These are phyloP conservation scores for Furcula furcula DNA, from an alignment of 2,888 invertebrate genomes.

Conservation along the genomic window DNA sequence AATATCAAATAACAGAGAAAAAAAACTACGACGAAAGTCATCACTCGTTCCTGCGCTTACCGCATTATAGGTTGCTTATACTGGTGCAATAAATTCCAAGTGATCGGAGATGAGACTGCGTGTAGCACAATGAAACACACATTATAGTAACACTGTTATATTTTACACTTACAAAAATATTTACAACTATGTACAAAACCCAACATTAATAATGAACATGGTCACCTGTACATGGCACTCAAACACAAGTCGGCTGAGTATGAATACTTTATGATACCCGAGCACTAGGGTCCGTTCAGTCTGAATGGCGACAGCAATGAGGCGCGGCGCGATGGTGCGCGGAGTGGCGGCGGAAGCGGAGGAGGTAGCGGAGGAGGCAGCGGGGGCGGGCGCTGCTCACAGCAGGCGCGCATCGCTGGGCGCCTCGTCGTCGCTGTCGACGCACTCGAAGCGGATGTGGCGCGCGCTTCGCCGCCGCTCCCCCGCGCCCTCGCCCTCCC, in stretches of 20 bases:
- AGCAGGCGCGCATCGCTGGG: constrained; percentile 59
- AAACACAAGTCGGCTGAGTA: too few species aligned
- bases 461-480: constrained; percentile 36
- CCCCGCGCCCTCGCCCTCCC: constrained; percentile 14
- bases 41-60: neutral
- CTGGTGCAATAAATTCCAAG: neutral
- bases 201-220: constrained; percentile 4
- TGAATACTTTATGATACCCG: too few species aligned
- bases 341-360: constrained; percentile 2
- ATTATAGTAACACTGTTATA: constrained; percentile 37
- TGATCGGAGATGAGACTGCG: neutral
- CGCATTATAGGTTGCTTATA: neutral
- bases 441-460: constrained; percentile 71
- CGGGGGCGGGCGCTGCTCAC: constrained; percentile 25
- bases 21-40: too few species aligned
- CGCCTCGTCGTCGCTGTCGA: constrained; percentile 69
- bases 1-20: too few species aligned
- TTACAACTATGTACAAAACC: constrained; percentile 34
- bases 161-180: constrained; percentile 45
- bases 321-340: neutral
- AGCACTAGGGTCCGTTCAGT: too few species aligned
- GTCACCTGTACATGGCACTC: neutral
- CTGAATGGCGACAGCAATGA: too few species aligned
- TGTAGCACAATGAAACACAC: constrained; percentile 17
- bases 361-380: constrained; percentile 10